phyloP scores from a whole-genome alignment of 1,140 invertebrate genomes.

The Drosophila virilis region DNA sequence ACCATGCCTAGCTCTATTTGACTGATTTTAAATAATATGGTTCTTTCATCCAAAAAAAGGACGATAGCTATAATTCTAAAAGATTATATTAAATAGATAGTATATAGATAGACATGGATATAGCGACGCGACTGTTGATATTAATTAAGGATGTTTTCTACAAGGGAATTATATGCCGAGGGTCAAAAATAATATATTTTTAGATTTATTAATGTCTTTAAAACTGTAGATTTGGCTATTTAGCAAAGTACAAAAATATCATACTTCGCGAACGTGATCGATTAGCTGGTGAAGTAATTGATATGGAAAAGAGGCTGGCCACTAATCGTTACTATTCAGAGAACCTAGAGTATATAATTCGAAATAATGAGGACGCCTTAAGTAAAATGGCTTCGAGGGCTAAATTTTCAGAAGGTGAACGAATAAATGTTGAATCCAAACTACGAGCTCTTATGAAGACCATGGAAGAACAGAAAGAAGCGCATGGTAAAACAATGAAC shows the following conservation, averaged over 20 bases:
- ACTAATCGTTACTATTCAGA: constrained; percentile 81
- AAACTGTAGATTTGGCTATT: constrained; percentile 60
- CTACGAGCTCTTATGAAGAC: constrained; percentile 49
- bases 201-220: too few relatives aligned
- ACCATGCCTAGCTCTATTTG: too few relatives aligned
- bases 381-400: constrained; percentile 52
- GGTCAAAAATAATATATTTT: too few relatives aligned
- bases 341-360: constrained; percentile 83
- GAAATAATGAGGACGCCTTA: constrained; percentile 64
- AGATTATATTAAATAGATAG: too few relatives aligned
- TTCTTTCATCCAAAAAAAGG: too few relatives aligned
- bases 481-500: constrained; percentile 41
- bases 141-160: too few relatives aligned
- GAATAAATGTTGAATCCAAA: constrained; percentile 53
- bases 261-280: constrained; percentile 84
- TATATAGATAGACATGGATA: too few relatives aligned
- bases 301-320: constrained; percentile 84
- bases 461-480: constrained; percentile 58
- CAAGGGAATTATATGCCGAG: too few relatives aligned
- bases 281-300: constrained; percentile 84
- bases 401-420: constrained; percentile 50
- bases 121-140: too few relatives aligned
- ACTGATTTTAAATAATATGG: too few relatives aligned
- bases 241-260: constrained; percentile 71
- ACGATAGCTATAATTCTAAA: too few relatives aligned